These are phyloP conservation scores for Berghia stephanieae DNA, from an alignment of 1,140 invertebrate genomes.

Conservation along the genomic window DNA sequence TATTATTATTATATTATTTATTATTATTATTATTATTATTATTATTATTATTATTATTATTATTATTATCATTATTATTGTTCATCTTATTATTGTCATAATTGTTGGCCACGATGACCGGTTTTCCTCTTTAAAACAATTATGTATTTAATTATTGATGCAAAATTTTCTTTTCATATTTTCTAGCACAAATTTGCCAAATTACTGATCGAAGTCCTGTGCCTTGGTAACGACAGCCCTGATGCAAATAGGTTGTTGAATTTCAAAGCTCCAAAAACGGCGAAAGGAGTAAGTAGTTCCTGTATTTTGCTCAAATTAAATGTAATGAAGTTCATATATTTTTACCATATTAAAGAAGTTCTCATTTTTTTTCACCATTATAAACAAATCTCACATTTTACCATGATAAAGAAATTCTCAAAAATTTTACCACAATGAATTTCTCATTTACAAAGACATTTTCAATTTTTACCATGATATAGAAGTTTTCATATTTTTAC, in stretches of 20 bases:
- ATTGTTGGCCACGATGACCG: too few relatives aligned
- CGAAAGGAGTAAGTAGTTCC: slow-evolving; percentile 64
- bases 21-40: too few relatives aligned
- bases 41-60: too few relatives aligned
- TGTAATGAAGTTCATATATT: background rate
- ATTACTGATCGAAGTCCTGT: slow-evolving; percentile 76
- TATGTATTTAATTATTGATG: background rate
- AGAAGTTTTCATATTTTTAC: too few relatives aligned
- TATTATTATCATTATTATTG: too few relatives aligned
- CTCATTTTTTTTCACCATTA: background rate
- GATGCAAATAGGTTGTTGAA: slow-evolving; percentile 76
- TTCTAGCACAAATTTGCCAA: slow-evolving; percentile 72
- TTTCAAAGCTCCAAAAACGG: slow-evolving; percentile 67
- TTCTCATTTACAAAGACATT: too few relatives aligned
- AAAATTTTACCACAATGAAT: background rate
- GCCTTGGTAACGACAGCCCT: slow-evolving; percentile 73
- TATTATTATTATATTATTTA: too few relatives aligned
- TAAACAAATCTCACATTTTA: background rate
- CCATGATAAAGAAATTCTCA: too few relatives aligned
- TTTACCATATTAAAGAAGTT: background rate
- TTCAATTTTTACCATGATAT: too few relatives aligned
- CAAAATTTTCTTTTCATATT: slow-evolving; percentile 13
- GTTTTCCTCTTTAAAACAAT: too few relatives aligned
- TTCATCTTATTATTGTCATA: too few relatives aligned
- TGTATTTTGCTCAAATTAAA: background rate